Conservation (phyloP, 2,797 vertebrate genomes). For the Acrocephalus scirpaceus region DNA sequence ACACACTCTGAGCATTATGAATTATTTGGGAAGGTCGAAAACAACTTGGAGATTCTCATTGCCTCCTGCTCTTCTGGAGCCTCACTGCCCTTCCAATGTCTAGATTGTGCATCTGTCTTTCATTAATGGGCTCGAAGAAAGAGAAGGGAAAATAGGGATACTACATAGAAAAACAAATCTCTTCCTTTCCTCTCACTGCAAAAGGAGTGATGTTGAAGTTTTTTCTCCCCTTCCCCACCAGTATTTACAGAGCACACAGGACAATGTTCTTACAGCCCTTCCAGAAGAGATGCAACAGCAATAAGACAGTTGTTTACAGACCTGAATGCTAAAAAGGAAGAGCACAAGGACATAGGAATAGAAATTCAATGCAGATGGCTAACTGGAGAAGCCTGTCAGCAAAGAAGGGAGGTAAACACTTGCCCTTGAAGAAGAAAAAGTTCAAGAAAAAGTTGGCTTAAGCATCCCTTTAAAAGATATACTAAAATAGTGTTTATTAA, state of each 20-base stretch:
- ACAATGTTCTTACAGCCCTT: not conserved
- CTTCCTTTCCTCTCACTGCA: not conserved
- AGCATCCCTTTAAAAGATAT: not conserved
- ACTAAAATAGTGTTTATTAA: not conserved
- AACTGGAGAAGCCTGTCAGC: not conserved
- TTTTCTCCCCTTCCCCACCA: not conserved
- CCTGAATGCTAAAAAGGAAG: not conserved
- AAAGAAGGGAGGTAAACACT: not conserved
- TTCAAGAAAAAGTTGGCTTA: not conserved
- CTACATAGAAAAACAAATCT: not conserved
- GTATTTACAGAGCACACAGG: not conserved
- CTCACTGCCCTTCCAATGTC: not conserved
- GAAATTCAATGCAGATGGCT: not conserved
- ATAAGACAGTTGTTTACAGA: not conserved
- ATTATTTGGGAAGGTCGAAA: not conserved
- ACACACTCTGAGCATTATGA: not conserved
- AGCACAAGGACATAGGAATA: not conserved
- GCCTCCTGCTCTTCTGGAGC: not conserved
- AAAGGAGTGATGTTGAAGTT: not conserved
- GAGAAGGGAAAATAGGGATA: not conserved
- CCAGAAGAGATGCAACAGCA: not conserved
- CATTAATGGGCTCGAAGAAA: not conserved
- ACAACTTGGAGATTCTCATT: not conserved
- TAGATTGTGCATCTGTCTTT: not conserved
- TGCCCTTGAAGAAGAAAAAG: not conserved